These are phyloP conservation scores for Margarornis squamiger DNA, from an alignment of 2,797 vertebrate species.

Conservation along the genomic window DNA sequence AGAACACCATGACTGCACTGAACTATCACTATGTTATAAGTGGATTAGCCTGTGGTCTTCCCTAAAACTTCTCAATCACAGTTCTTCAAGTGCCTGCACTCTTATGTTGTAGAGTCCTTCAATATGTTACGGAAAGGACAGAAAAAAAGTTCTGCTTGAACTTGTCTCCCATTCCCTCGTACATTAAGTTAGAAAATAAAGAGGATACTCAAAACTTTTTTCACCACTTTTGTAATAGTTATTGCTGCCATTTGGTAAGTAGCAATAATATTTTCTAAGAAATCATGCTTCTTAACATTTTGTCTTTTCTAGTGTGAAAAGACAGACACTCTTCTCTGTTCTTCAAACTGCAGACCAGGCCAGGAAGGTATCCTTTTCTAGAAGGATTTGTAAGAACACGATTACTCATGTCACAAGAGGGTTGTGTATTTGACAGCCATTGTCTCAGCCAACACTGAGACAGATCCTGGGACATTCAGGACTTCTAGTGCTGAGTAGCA, in stretches of 20 bases:
- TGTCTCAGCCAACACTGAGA: background rate
- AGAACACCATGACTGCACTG: background rate
- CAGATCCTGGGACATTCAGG: background rate
- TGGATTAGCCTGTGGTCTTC: background rate
- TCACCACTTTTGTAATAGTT: background rate
- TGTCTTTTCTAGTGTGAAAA: background rate
- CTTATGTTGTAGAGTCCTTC: background rate
- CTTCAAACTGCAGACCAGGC: background rate
- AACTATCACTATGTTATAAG: background rate
- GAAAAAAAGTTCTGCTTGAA: background rate
- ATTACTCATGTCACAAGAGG: background rate
- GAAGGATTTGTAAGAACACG: background rate
- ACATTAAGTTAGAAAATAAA: background rate
- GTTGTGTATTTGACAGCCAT: background rate
- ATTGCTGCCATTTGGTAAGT: background rate
- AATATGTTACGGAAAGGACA: background rate
- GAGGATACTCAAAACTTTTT: background rate
- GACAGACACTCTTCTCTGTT: background rate
- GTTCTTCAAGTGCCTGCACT: background rate
- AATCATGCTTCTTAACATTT: background rate
- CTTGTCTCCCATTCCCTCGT: background rate
- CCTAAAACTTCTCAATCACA: background rate
- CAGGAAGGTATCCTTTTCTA: background rate
- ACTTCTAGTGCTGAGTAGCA: background rate
- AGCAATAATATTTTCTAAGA: background rate